Conservation (phyloP, 2,113 vertebrate genomes). For the Ophthalmolycus amberensis region DNA sequence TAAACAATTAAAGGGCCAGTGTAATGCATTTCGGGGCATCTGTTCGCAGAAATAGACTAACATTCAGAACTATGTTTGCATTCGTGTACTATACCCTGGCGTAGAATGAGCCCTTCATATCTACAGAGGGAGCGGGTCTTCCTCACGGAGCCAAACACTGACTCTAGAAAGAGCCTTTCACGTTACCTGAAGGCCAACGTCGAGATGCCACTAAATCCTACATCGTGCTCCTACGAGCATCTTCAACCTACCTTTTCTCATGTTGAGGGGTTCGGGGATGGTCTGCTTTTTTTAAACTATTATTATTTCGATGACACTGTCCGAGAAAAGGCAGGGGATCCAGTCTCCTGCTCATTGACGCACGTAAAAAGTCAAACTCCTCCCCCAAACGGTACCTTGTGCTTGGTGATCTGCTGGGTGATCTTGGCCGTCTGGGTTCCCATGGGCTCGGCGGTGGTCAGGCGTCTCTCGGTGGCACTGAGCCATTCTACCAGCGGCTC, state of each 20-base stretch:
- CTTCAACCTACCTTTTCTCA: background rate
- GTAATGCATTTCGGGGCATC: no score
- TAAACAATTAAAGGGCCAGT: no score
- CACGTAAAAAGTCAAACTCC: background rate
- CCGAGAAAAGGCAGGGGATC: background rate
- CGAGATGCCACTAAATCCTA: no score
- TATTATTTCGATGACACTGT: background rate
- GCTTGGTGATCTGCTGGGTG: conserved; percentile 94
- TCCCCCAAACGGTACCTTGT: conserved; percentile 85
- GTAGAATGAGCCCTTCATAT: no score
- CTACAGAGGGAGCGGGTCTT: no score
- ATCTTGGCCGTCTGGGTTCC: conserved; percentile 98
- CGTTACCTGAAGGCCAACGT: no score
- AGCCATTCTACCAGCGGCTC: conserved; percentile 97
- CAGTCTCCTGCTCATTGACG: background rate
- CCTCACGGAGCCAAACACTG: no score
- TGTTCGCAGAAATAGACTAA: background rate
- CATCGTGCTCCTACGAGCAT: background rate
- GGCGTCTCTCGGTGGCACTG: conserved; percentile 92
- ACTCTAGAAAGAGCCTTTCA: no score
- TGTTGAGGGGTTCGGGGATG: background rate
- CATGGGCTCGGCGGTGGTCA: conserved; percentile 95
- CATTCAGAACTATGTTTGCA: no score
- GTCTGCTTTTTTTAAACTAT: background rate
- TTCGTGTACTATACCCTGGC: no score